Conservation (phyloP, 2,113 vertebrate species). For the Synodontis membranacea region DNA sequence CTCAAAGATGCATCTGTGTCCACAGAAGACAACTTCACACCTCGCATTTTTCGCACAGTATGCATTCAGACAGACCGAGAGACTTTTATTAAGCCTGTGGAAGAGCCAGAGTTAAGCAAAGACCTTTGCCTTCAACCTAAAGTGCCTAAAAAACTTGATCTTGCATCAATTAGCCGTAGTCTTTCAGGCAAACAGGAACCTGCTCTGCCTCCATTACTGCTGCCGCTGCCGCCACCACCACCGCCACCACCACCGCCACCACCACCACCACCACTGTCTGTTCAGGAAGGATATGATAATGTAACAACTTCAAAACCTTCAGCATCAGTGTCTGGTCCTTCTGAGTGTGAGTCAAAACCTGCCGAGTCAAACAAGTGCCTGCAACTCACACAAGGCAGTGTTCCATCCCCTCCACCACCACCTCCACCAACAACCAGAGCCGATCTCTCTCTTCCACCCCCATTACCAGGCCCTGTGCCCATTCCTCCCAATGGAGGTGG, state of each 20-base stretch:
- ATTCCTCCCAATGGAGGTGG: constrained; percentile 59
- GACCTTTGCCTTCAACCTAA: constrained; percentile 68
- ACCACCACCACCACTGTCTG: constrained; percentile 58
- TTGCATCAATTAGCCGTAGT: constrained; percentile 76
- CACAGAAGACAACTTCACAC: constrained; percentile 76
- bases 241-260: constrained; percentile 47
- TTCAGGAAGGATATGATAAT: constrained; percentile 60
- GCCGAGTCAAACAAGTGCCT: neutral
- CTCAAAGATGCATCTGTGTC: constrained; percentile 79
- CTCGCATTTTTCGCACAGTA: constrained; percentile 81
- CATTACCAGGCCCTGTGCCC: constrained; percentile 47
- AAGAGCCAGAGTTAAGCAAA: constrained; percentile 68
- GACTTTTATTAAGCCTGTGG: constrained; percentile 80
- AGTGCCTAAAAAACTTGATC: constrained; percentile 80
- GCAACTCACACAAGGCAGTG: neutral
- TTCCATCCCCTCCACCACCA: constrained; percentile 56
- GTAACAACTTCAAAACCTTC: constrained; percentile 13
- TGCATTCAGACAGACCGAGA: constrained; percentile 90
- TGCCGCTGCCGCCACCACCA: constrained; percentile 33
- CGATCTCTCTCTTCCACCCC: constrained; percentile 54
- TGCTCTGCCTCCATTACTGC: constrained; percentile 58
- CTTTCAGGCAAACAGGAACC: constrained; percentile 67
- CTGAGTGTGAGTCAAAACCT: constrained; percentile 8
- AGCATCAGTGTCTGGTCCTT: constrained; percentile 26
- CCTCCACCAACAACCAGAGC: constrained; percentile 5